Evolutionary conservation across 2,888 invertebrate genomes (phyloP), one percentile per base, ranked within the genome.

Genomic region (Netelia inedita): DNA sequence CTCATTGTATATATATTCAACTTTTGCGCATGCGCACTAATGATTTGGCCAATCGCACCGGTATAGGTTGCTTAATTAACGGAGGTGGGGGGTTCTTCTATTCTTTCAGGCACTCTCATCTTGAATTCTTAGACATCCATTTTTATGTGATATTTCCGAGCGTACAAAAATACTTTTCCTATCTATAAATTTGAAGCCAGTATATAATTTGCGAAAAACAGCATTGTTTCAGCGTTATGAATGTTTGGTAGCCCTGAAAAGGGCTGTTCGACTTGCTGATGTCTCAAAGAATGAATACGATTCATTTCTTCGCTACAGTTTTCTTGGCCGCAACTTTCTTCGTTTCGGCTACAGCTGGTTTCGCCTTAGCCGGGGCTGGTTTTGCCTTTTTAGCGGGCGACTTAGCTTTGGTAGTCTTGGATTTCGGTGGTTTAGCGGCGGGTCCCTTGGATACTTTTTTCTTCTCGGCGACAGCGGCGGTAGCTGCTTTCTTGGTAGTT

Each of bases 261-360:
- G 87, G 86, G 87, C 87, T 87, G 85, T 55, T 87, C 72, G 23
- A 55, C 21, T 79, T 53, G 8, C n/a, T 65, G 41, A 23, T 63
- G 43, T 75, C 50, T 57, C 76, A 43, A 76, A 66, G 41, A 14
- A 14, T 43, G 8, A n/a, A 66, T 21, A 11, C 6, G 16, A 57
- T 65, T 76, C 57, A 66, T 57, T 66, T 76, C 66, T 66, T 76
- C 0, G 66, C 63, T 21, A 35, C 57, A 93, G 94, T 66, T 28
- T 79, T 85, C 2, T 23, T 72, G 1, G 46, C 41, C 5, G 71
- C 41, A 14, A 19, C 46, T 65, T 23, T 46, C 19, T 35, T 65
- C 10, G 21, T 41, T 9, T 41, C 46, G 6, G 46, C 53, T 55
- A n/a, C 55, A 19, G 14, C 65, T 10, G 68, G 46, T 66, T 57